A percentile compares a stretch with the other conserved stretches of the same genome.
Evolutionary conservation across 2,113 vertebrate genomes (phyloP).

Genomic region (Brachirus orientalis): DNA sequence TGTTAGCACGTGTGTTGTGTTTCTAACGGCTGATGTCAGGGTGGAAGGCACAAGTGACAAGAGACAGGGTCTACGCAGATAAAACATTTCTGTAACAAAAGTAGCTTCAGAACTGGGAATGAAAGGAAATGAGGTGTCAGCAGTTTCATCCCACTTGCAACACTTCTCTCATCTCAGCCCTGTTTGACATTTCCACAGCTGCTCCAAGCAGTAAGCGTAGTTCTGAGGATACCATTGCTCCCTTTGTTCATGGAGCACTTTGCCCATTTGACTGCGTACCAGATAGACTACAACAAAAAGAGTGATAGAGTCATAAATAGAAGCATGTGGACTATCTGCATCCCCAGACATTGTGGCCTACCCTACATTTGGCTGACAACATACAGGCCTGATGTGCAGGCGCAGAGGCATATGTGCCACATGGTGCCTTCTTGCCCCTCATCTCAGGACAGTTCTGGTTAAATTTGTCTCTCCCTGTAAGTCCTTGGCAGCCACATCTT

Average conservation of each 20-base stretch:
- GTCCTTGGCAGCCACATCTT: slow-evolving; percentile 63
- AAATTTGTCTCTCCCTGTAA: slow-evolving; percentile 72
- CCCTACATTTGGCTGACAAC: slow-evolving; percentile 52
- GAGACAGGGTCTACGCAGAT: slow-evolving; percentile 65
- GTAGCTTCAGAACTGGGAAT: slow-evolving; percentile 75
- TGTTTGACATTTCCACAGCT: slow-evolving; percentile 77
- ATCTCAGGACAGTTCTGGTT: slow-evolving; percentile 69
- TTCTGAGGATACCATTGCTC: slow-evolving; percentile 56
- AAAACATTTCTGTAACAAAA: slow-evolving; percentile 78
- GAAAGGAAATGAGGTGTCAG: slow-evolving; percentile 80
- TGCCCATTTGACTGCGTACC: slow-evolving; percentile 66
- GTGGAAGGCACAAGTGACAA: slow-evolving; percentile 67
- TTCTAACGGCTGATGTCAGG: slow-evolving; percentile 69
- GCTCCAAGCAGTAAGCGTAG: slow-evolving; percentile 61
- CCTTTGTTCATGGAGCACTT: slow-evolving; percentile 63
- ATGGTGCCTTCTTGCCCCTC: slow-evolving; percentile 65
- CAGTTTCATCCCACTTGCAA: slow-evolving; percentile 75
- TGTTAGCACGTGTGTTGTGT: slow-evolving; percentile 75
- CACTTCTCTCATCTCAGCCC: slow-evolving; percentile 74
- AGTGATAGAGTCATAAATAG: slow-evolving; percentile 70
- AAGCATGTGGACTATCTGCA: slow-evolving; percentile 66
- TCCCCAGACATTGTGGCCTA: slow-evolving; percentile 57
- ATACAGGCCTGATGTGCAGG: slow-evolving; percentile 52
- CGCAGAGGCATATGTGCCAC: slow-evolving; percentile 53
- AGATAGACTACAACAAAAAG: slow-evolving; percentile 65